Conservation (phyloP, 2,888 invertebrate genomes). For the Andrena praecox region DNA sequence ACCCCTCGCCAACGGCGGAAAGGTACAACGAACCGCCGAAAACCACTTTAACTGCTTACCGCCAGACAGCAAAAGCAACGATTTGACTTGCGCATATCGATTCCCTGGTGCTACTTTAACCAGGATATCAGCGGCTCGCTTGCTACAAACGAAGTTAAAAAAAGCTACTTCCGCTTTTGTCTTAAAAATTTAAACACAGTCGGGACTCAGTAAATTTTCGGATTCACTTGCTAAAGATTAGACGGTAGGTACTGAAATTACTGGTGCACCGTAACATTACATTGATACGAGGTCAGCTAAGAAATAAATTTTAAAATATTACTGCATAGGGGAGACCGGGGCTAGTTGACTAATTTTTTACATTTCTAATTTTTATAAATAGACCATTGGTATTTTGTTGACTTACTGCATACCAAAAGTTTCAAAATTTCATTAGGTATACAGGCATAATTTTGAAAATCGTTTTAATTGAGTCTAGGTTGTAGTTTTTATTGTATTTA, state of each 20-base stretch:
- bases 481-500: too few relatives aligned
- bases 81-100: conserved; percentile 46
- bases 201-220: not conserved
- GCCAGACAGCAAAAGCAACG: conserved; percentile 45
- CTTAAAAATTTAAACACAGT: not conserved
- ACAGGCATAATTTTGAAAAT: too few relatives aligned
- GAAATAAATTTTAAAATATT: too few relatives aligned
- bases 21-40: conserved; percentile 59
- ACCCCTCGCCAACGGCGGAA: conserved; percentile 51
- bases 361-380: too few relatives aligned
- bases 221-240: not conserved
- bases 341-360: too few relatives aligned
- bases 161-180: too few relatives aligned
- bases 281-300: not conserved
- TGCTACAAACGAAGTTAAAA: not conserved
- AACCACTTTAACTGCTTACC: conserved; percentile 64
- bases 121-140: conserved; percentile 5
- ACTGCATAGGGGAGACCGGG: too few relatives aligned
- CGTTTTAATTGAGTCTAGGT: too few relatives aligned
- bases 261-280: not conserved
- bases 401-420: too few relatives aligned
- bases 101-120: conserved; percentile 12
- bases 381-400: too few relatives aligned
- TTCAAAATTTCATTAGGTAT: too few relatives aligned
- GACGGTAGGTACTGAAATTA: not conserved